Conservation (phyloP, 1,140 invertebrate species). For the Harlomillsia oculata region DNA sequence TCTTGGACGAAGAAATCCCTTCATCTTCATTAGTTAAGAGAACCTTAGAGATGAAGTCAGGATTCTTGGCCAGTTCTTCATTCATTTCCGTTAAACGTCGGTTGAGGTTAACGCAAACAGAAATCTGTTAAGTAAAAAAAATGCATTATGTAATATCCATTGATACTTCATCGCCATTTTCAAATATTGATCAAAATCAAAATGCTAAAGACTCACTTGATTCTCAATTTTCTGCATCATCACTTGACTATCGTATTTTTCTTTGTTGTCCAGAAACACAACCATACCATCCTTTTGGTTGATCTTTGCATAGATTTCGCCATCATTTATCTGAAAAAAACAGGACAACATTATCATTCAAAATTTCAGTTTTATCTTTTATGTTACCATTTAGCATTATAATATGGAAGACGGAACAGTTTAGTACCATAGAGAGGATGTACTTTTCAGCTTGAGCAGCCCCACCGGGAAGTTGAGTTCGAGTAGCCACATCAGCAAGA, state of each 20-base stretch:
- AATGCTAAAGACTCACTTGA: slow-evolving; percentile 41
- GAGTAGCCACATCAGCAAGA: slow-evolving; percentile 80
- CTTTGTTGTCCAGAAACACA: slow-evolving; percentile 87
- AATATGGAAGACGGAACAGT: neutral
- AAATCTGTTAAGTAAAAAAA: slow-evolving; percentile 59
- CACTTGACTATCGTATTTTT: slow-evolving; percentile 80
- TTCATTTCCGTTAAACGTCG: slow-evolving; percentile 37
- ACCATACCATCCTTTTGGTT: slow-evolving; percentile 99
- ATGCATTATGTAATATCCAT: neutral
- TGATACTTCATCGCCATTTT: slow-evolving; percentile 1
- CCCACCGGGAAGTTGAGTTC: slow-evolving; percentile 66
- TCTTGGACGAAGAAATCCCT: slow-evolving; percentile 29
- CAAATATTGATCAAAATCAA: slow-evolving; percentile 5
- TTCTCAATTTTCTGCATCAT: slow-evolving; percentile 78
- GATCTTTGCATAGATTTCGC: slow-evolving; percentile 92
- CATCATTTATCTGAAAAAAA: slow-evolving; percentile 77
- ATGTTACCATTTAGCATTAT: too few species aligned
- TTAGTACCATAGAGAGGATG: slow-evolving; percentile 80
- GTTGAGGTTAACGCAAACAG: slow-evolving; percentile 72
- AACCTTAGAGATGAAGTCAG: slow-evolving; percentile 27
- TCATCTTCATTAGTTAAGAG: slow-evolving; percentile 21
- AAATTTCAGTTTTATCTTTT: neutral
- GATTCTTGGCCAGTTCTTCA: slow-evolving; percentile 30
- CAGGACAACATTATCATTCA: slow-evolving; percentile 6
- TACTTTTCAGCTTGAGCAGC: slow-evolving; percentile 84